These are phyloP conservation scores for Hydrophis major DNA, from an alignment of 2,797 vertebrate genomes.

Conservation along the genomic window DNA sequence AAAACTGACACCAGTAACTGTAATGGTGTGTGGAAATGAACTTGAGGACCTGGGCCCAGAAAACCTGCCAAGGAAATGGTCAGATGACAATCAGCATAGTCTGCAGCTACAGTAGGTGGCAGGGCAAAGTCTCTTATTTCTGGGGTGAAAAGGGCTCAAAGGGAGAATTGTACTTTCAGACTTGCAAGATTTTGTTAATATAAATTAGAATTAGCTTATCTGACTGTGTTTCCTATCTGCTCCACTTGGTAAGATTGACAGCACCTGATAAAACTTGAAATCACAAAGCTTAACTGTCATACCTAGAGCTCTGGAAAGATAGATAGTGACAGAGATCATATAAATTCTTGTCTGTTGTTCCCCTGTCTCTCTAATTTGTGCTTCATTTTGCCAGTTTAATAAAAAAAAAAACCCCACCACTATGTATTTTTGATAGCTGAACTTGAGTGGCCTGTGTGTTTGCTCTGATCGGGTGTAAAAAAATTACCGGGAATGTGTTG, in stretches of 20 bases:
- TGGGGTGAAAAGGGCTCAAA: background rate
- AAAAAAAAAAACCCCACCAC: background rate
- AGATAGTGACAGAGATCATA: background rate
- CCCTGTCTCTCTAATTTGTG: background rate
- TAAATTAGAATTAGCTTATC: too few relatives aligned
- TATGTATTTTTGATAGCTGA: background rate
- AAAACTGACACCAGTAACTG: background rate
- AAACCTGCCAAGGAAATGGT: background rate
- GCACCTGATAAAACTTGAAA: background rate
- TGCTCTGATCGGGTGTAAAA: too few relatives aligned
- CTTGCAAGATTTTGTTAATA: background rate
- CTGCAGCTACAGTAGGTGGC: background rate
- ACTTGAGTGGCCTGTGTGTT: too few relatives aligned
- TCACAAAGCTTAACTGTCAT: background rate
- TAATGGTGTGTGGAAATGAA: background rate
- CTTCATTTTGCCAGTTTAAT: background rate
- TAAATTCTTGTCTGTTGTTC: background rate
- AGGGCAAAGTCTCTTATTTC: background rate
- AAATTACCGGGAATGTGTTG: background rate
- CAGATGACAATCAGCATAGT: background rate
- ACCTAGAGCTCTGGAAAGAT: background rate
- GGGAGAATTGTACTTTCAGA: background rate
- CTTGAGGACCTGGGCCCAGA: background rate
- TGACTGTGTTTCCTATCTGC: too few relatives aligned
- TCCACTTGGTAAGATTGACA: background rate